phyloP scores from a whole-genome alignment of 30 jellyfish, hydroid and myxozoan species.

The Nemopilema nomurai region DNA sequence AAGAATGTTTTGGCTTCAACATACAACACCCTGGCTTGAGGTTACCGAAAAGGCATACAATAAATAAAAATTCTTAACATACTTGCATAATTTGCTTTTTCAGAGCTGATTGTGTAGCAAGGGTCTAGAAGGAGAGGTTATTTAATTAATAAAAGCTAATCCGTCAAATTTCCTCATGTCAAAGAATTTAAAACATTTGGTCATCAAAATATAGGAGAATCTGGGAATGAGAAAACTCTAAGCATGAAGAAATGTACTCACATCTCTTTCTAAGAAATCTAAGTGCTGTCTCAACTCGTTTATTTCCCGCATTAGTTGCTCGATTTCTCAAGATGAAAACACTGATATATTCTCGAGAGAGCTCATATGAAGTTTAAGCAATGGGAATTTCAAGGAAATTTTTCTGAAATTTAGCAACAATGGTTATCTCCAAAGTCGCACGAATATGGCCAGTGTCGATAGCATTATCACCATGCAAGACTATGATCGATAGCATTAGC shows the following conservation, averaged over 20 bases:
- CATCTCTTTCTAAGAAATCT: slow-evolving; percentile 69
- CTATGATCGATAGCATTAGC: no score
- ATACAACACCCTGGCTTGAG: not conserved
- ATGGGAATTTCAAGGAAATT: no score
- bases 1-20: no score
- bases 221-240: not conserved
- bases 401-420: no score
- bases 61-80: not conserved
- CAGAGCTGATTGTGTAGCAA: slow-evolving; percentile 62
- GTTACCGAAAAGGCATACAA: not conserved
- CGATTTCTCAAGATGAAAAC: no score
- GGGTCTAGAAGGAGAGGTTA: slow-evolving; percentile 45
- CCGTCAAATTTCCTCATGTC: no score
- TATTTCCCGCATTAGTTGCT: slow-evolving; percentile 94
- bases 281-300: slow-evolving; percentile 83
- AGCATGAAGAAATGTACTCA: not conserved
- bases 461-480: no score
- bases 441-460: no score
- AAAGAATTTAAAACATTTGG: not conserved
- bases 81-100: slow-evolving; percentile 78
- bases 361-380: no score
- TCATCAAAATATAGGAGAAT: not conserved
- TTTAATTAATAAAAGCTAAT: no score
- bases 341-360: no score
- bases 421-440: no score